A percentile compares a stretch with the other conserved stretches of the same genome.
phyloP scores from a whole-genome alignment of 2,113 vertebrate genomes.

The Pycnonotus jocosus region DNA sequence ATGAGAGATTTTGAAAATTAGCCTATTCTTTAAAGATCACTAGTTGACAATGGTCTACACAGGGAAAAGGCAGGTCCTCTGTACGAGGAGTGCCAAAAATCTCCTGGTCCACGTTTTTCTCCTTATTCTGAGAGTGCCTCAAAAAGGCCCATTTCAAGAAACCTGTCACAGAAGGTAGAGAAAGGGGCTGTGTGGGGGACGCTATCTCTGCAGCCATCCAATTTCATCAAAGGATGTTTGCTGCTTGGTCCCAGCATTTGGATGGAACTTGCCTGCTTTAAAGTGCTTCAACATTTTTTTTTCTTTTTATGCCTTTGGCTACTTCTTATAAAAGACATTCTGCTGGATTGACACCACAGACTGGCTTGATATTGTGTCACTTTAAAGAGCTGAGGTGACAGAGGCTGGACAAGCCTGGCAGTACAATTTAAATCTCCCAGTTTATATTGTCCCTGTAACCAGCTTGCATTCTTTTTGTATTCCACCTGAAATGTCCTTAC shows the following conservation, averaged over 20 bases:
- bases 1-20: background rate
- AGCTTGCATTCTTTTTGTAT: background rate
- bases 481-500: background rate
- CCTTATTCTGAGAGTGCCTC: background rate
- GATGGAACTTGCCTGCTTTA: background rate
- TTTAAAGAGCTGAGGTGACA: background rate
- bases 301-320: background rate
- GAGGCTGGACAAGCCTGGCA: background rate
- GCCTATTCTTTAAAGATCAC: background rate
- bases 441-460: background rate
- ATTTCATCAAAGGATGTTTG: background rate
- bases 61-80: background rate
- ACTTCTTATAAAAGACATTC: background rate
- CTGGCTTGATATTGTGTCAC: background rate
- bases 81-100: background rate
- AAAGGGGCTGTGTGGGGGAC: background rate
- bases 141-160: background rate
- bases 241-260: background rate
- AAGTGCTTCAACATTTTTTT: background rate
- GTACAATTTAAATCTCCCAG: background rate
- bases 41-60: background rate
- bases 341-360: background rate
- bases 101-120: fast-evolving
- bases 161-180: background rate
- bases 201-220: too few species aligned